Percentiles rank a stretch among this genome's conserved stretches.
Conservation (phyloP, 2,797 vertebrate species). For the Pantherophis vulpinus region DNA sequence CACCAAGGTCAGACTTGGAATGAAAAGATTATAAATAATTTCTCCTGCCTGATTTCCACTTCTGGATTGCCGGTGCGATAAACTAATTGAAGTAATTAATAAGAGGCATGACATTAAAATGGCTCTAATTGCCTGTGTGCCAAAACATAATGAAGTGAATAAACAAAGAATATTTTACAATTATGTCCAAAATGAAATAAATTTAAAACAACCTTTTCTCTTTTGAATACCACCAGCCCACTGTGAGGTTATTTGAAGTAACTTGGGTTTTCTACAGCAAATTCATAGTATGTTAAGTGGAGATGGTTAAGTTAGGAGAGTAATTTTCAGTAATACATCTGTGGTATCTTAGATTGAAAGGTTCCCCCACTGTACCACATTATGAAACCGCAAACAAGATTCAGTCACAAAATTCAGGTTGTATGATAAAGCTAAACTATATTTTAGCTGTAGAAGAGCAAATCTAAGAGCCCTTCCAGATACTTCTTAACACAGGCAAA, state of each 20-base stretch:
- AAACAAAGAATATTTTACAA: background rate
- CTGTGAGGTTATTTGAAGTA: background rate
- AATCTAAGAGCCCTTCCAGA: background rate
- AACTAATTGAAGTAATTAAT: slow-evolving; percentile 37
- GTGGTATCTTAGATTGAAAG: background rate
- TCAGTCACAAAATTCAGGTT: background rate
- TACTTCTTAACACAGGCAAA: background rate
- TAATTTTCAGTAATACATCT: background rate
- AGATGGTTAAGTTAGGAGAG: background rate
- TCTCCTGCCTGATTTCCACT: slow-evolving; percentile 53
- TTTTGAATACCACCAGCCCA: background rate
- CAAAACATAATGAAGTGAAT: background rate
- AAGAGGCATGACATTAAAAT: slow-evolving; percentile 29
- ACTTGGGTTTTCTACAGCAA: background rate
- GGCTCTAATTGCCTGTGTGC: background rate
- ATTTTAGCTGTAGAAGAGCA: background rate
- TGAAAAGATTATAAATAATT: slow-evolving; percentile 59
- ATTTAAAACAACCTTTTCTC: background rate
- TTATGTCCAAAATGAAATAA: background rate
- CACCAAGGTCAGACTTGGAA: slow-evolving; percentile 54
- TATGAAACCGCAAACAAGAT: background rate
- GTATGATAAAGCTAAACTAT: background rate
- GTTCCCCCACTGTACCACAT: background rate
- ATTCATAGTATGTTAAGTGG: background rate
- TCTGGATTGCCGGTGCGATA: slow-evolving; percentile 26